A percentile compares a stretch with the other conserved stretches of the same genome.
Conservation (phyloP, 1,140 invertebrate genomes). For the Charaxes varanes region DNA sequence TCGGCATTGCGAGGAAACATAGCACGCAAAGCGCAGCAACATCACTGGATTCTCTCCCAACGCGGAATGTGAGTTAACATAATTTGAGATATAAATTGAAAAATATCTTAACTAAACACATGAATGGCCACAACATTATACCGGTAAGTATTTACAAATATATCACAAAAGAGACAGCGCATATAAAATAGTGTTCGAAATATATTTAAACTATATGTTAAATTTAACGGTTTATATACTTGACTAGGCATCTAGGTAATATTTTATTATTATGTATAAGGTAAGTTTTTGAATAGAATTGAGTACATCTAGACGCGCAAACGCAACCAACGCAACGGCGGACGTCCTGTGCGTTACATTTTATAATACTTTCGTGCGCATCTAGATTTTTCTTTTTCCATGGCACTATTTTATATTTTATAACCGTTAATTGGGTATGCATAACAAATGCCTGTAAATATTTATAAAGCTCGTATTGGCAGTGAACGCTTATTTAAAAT, state of each 20-base stretch:
- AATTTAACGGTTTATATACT: slow-evolving; percentile 15
- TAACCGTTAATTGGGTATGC: slow-evolving; percentile 45
- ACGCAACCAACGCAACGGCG: too few relatives aligned
- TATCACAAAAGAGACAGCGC: slow-evolving; percentile 51
- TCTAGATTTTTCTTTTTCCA: slow-evolving; percentile 19
- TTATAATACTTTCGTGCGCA: background rate
- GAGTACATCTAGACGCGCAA: background rate
- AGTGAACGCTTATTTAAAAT: slow-evolving; percentile 10
- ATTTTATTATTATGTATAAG: background rate
- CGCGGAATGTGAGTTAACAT: slow-evolving; percentile 31
- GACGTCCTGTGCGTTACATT: background rate
- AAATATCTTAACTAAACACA: slow-evolving; percentile 28
- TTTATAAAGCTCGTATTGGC: slow-evolving; percentile 14
- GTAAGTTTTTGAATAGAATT: background rate
- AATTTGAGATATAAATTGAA: slow-evolving; percentile 13
- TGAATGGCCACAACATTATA: slow-evolving; percentile 58
- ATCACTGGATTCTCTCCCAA: slow-evolving; percentile 6
- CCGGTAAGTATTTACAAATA: slow-evolving; percentile 62
- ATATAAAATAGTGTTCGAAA: slow-evolving; percentile 16
- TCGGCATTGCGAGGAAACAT: slow-evolving; percentile 19
- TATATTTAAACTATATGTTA: slow-evolving; percentile 9
- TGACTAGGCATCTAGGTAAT: slow-evolving; percentile 25
- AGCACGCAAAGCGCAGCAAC: background rate
- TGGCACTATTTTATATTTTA: slow-evolving; percentile 60
- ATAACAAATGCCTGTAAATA: slow-evolving; percentile 24